These are phyloP conservation scores for Agrotis clavis DNA, from an alignment of 2,888 invertebrate genomes.

Conservation along the genomic window DNA sequence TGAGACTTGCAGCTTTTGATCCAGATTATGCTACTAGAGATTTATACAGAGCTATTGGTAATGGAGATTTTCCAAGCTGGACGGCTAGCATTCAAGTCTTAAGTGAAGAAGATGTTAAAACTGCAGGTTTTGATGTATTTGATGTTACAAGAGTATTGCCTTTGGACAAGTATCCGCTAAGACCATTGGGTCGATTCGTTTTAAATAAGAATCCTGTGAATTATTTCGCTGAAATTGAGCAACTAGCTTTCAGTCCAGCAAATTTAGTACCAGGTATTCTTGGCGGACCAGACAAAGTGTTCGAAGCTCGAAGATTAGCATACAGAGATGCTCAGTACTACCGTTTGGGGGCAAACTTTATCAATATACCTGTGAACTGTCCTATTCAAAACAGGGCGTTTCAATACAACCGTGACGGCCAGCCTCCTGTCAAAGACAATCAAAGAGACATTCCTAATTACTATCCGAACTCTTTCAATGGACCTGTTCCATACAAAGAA, in stretches of 20 bases:
- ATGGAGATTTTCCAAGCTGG: slow-evolving; percentile 94
- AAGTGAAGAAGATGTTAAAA: slow-evolving; percentile 95
- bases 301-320: slow-evolving; percentile 95
- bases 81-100: slow-evolving; percentile 95
- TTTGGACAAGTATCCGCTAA: slow-evolving; percentile 94
- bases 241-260: slow-evolving; percentile 96
- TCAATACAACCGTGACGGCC: slow-evolving; percentile 97
- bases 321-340: slow-evolving; percentile 96
- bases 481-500: slow-evolving; percentile 93
- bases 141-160: slow-evolving; percentile 97
- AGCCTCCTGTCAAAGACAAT: slow-evolving; percentile 94
- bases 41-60: slow-evolving; percentile 95
- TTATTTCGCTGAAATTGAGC: slow-evolving; percentile 98
- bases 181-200: slow-evolving; percentile 95
- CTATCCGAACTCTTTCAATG: slow-evolving; percentile 98
- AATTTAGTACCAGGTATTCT: slow-evolving; percentile 97
- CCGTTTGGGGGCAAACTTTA: slow-evolving; percentile 97
- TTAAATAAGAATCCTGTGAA: slow-evolving; percentile 96
- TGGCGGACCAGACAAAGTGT: slow-evolving; percentile 97
- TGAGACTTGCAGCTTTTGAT: slow-evolving; percentile 93
- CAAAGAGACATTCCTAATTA: slow-evolving; percentile 97
- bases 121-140: slow-evolving; percentile 95
- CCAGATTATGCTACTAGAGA: slow-evolving; percentile 97
- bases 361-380: slow-evolving; percentile 98
- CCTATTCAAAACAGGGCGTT: slow-evolving; percentile 93